Evolutionary conservation across 2,113 vertebrate genomes (phyloP), one percentile per base, ranked within the genome.

Genomic region (Gallinago media): DNA sequence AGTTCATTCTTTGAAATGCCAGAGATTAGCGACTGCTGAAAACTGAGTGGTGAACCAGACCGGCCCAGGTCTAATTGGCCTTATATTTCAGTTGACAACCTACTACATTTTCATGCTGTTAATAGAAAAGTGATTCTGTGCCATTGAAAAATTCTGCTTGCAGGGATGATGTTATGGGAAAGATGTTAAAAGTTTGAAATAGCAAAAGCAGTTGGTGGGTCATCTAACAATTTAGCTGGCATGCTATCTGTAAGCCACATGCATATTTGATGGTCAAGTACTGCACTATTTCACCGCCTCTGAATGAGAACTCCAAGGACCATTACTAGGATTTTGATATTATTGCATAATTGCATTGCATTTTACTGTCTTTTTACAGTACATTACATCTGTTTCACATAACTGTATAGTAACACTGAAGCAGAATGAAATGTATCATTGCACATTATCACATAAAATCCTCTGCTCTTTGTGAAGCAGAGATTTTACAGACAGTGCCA

Each of bases 401-500:
- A 19, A 65, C 52, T 29, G 54, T 27, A 11, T 0, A n/a, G 79
- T 17, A 55, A 76, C 32, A 2, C 58, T 26, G 67, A 49, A 13
- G 77, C 56, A 71, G 56, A 36, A 25, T 2, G 49, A 44, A 74
- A 72, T 4, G 22, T 50, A 18, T 36, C 52, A 1, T 6, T 9
- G 72, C 67, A 59, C 54, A 32, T 32, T 13, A 29, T 46, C 80
- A 71, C 79, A 63, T 5, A 15, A 66, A 89, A 18, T 70, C 40
- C 67, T 61, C 36, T 62, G 72, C 66, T 77, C 72, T 52, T 54
- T 29, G 70, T 9, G 44, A 42, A 82, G 58, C 72, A 59, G 47
- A 47, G 86, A 8, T 65, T 66, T 49, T 38, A 95, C 3, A 56
- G 58, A 68, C 93, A 86, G 72, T 70, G 81, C 75, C 94, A 97